Base-by-base conservation (phyloP, 2,888 invertebrate genomes). In the Scaptomyza tumidula region DNA sequence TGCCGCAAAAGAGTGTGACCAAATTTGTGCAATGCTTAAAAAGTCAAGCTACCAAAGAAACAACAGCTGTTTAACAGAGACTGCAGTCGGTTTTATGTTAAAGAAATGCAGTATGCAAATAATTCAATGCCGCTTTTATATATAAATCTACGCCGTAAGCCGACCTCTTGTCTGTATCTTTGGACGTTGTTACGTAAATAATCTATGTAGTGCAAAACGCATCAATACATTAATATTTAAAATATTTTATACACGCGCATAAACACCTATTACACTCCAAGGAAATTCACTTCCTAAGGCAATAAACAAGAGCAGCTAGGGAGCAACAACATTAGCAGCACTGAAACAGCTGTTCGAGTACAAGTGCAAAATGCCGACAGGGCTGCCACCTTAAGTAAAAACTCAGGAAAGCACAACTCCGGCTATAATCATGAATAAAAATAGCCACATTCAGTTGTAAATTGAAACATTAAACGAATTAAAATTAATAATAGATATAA, bases 1-100 rank as follows among this genome's bases (percentile, higher is more conserved):
- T 75, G 74, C 74, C 78, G 74, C 61, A 44, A 60, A 59, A 59
- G 10, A 63, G 74, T 75, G 75, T 78, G 75, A 27, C 75, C 75
- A 63, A 27, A 41, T 41, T 39, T 19, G 9, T 16, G 3, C 35
- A 49, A 46, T 33, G 39, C 3, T 16, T 10, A 35, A 66, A 56
- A 46, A 13, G 49, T 0, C 68, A 45, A 35, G n/a, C n/a, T 45
- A 56, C 5, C 4, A 3, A 24, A 35, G 3, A n/a, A 24, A 11
- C 13, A 24, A 27, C 6, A 54, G 29, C 16, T 43, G 56, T 43
- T 39, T 52, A 52, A 68, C 41, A 68, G 46, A 3, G 7, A 7
- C 4, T 27, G n/a, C n/a, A 46, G 6, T 31, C 9, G 19, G 6
- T 13, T 29, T 54, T 9, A 43, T 54, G 64, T 49, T 63, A 45